These are phyloP conservation scores for Oncopeltus fasciatus DNA, from an alignment of 1,140 invertebrate genomes.

Conservation along the genomic window DNA sequence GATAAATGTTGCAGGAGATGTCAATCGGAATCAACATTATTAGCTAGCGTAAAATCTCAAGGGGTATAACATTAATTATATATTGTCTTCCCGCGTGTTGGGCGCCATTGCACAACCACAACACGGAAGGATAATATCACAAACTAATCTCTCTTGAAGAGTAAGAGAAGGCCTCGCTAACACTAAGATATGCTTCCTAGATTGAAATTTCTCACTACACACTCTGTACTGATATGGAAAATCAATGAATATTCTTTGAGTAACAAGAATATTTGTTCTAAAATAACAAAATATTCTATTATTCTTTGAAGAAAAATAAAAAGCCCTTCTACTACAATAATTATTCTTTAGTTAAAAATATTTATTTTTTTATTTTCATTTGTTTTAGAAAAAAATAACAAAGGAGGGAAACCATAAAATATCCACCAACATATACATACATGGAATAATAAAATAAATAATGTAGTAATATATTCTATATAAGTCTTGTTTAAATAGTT, in stretches of 20 bases:
- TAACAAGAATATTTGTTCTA: not conserved
- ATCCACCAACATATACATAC: not conserved
- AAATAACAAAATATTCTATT: not conserved
- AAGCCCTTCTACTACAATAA: not conserved
- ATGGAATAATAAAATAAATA: no score
- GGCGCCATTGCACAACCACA: slow-evolving; percentile 10
- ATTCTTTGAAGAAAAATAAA: not conserved
- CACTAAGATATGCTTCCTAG: slow-evolving; percentile 5
- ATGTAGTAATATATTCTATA: not conserved
- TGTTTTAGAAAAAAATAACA: not conserved
- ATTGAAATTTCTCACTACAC: not conserved
- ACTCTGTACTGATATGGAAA: slow-evolving; percentile 2
- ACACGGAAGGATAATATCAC: slow-evolving; percentile 20
- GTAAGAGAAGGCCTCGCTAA: slow-evolving; percentile 2
- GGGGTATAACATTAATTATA: not conserved
- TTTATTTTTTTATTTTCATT: not conserved
- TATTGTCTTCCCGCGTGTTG: slow-evolving; percentile 1
- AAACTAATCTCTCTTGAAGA: slow-evolving; percentile 14
- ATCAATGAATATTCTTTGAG: not conserved
- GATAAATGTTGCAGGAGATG: not conserved
- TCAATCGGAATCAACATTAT: no score
- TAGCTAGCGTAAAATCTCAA: not conserved
- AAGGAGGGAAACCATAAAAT: not conserved
- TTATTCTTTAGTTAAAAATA: no score
- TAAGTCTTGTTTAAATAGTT: not conserved